Conservation (phyloP, 2,113 vertebrate species). For the Shinisaurus crocodilurus region DNA sequence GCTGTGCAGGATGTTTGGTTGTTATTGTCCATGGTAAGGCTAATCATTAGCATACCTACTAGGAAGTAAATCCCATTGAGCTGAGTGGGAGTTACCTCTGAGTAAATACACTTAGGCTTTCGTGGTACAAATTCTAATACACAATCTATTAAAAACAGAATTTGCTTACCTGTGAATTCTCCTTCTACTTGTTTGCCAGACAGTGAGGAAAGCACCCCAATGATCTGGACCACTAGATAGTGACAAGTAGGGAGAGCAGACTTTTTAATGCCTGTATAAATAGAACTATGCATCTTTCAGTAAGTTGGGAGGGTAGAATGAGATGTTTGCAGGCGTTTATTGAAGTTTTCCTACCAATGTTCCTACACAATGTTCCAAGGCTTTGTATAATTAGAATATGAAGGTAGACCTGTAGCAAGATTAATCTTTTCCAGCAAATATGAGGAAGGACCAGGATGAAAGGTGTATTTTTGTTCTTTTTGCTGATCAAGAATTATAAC, state of each 20-base stretch:
- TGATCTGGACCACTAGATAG: background rate
- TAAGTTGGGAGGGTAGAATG: background rate
- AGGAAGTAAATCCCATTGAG: background rate
- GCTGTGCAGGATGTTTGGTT: background rate
- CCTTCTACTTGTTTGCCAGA: background rate
- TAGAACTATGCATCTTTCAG: background rate
- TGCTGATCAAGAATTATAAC: background rate
- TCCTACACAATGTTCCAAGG: background rate
- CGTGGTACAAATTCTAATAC: background rate
- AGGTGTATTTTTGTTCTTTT: background rate
- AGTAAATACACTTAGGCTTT: background rate
- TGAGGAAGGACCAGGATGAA: background rate
- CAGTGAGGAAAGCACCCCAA: background rate
- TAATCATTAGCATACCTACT: background rate
- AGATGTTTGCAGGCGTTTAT: background rate
- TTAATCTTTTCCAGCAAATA: background rate
- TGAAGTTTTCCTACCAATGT: background rate
- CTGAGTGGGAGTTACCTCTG: background rate
- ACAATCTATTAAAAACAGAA: background rate
- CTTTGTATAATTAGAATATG: background rate
- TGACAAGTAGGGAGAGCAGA: background rate
- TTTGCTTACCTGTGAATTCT: background rate
- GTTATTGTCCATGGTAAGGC: background rate
- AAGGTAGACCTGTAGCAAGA: slow-evolving; percentile 10
- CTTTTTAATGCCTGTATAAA: background rate